phyloP scores from a whole-genome alignment of 2,888 invertebrate genomes.

The Stratiomys singularior region DNA sequence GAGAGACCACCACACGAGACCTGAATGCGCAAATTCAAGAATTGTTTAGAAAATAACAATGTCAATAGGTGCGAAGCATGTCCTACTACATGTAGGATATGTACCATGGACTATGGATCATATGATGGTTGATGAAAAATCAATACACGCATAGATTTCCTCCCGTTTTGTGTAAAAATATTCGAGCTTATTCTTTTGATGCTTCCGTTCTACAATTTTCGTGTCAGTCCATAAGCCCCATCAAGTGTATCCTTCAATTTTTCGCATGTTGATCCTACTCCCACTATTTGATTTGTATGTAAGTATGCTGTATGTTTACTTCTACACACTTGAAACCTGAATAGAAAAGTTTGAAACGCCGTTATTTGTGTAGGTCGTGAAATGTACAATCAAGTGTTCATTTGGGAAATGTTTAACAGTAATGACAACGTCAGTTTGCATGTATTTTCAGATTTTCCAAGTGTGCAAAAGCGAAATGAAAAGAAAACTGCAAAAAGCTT shows the following conservation, averaged over 20 bases:
- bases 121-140: conserved; percentile 19
- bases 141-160: conserved; percentile 4
- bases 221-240: conserved; percentile 6
- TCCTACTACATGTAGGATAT: background rate
- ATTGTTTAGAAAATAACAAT: conserved; percentile 41
- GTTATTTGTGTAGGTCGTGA: conserved; percentile 41
- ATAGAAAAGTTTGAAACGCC: background rate
- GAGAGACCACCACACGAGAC: background rate
- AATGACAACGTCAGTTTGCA: conserved; percentile 3
- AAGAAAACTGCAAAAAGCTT: conserved; percentile 37
- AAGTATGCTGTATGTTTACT: too few relatives aligned
- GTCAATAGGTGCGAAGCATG: background rate
- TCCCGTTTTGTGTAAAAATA: background rate
- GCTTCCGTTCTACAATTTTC: background rate
- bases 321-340: too few relatives aligned
- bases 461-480: background rate
- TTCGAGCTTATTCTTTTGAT: background rate
- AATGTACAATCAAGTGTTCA: conserved; percentile 20
- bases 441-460: background rate
- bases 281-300: background rate
- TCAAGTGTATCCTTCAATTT: conserved; percentile 19
- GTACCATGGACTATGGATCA: background rate
- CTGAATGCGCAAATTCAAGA: conserved; percentile 21
- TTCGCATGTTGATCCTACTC: conserved; percentile 22
- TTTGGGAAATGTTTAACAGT: conserved; percentile 21